phyloP scores from a whole-genome alignment of 2,113 vertebrate genomes.

The Heterotis niloticus region DNA sequence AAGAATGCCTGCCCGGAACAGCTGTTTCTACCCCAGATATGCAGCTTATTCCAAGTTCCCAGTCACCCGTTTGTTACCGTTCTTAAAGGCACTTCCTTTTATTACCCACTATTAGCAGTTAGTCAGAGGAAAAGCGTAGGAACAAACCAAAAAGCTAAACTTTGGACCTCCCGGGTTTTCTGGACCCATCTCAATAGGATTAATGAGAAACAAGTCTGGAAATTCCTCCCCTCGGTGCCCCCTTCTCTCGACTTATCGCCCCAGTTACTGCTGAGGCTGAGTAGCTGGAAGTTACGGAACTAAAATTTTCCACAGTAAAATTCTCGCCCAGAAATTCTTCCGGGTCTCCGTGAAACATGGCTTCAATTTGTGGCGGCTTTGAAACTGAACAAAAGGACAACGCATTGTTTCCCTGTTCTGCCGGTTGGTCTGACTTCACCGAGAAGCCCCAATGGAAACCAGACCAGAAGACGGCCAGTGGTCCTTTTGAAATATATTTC shows the following conservation, averaged over 20 bases:
- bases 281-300: neutral
- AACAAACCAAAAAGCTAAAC: neutral
- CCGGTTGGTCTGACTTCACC: too few relatives aligned
- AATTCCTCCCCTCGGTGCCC: neutral
- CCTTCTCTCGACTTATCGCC: constrained; percentile 1
- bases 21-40: neutral
- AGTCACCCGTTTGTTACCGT: neutral
- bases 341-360: neutral
- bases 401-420: too few relatives aligned
- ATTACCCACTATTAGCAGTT: neutral
- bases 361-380: too few relatives aligned
- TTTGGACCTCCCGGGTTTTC: neutral
- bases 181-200: constrained; percentile 14
- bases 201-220: constrained; percentile 17
- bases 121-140: neutral
- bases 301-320: neutral
- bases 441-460: too few relatives aligned
- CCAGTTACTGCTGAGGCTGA: neutral
- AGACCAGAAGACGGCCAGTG: too few relatives aligned
- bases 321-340: constrained; percentile 15
- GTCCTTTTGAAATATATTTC: too few relatives aligned
- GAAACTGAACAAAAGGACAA: neutral
- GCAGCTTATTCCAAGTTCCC: neutral
- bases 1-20: neutral
- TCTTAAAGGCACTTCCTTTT: neutral